A percentile compares a stretch with the other conserved stretches of the same genome.
Evolutionary conservation across 2,113 vertebrate species (phyloP).

Genomic region (Lethenteron camtschaticum): DNA sequence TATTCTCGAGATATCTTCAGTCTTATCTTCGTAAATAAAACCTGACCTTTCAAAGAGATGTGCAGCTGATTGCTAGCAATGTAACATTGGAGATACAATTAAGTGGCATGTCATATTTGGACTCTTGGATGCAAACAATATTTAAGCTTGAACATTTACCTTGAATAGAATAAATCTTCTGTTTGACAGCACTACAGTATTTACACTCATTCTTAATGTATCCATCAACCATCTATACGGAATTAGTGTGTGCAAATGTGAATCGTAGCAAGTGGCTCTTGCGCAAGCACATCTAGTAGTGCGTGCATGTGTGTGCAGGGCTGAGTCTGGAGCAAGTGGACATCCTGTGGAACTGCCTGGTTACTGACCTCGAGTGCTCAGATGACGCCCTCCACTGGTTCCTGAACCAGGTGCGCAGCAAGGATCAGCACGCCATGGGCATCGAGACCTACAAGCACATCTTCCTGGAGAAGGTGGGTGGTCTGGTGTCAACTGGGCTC

Average conservation of each 20-base stretch:
- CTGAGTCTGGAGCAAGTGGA: conserved; percentile 96
- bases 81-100: no score
- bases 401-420: conserved; percentile 95
- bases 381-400: conserved; percentile 97
- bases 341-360: conserved; percentile 93
- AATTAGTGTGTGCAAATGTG: background rate
- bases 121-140: background rate
- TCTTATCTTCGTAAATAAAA: no score
- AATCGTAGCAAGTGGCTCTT: no score
- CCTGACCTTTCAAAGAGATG: no score
- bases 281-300: conserved; percentile 1
- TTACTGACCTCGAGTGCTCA: conserved; percentile 83
- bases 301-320: conserved; percentile 24
- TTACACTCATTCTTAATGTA: background rate
- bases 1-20: background rate
- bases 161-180: background rate
- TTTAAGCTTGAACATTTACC: background rate
- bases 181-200: no score
- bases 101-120: no score
- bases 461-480: conserved; percentile 77
- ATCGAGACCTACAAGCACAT: conserved; percentile 99
- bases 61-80: no score
- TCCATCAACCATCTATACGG: background rate
- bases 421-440: conserved; percentile 97
- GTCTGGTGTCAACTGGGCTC: no score